Evolutionary conservation across 2,888 invertebrate species (phyloP), one percentile per base, ranked within the genome.

Genomic region (Chalcis sispes): DNA sequence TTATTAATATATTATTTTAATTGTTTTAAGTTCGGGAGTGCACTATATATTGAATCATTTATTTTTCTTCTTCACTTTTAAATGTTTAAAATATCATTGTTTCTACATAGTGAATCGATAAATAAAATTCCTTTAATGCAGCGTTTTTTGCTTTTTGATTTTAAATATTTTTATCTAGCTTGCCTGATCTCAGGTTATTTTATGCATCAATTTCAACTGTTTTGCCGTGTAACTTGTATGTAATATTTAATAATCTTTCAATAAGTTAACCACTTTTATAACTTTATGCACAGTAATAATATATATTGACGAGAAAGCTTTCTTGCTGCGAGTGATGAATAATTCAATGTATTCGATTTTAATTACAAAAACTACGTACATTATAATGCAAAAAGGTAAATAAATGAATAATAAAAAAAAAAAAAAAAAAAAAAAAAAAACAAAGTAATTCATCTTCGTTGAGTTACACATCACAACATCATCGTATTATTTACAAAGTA

Each of bases 121-220:
- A 52, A 52, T 52, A 15, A 42, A 32, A 23, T 65, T n/a, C 52
- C 10, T 52, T 10, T 3, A 10, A 23, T 54, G 23, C 36, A 42
- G 40, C 56, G 50, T 50, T 13, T 50, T 42, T 61, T 62, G 15
- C 18, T 36, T 61, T 67, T 56, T 56, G 56, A 56, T 56, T 46
- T 65, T 18, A 25, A 40, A 27, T 42, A 27, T 3, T 67, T 50
- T 27, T 56, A n/a, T 13, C 8, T 56, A 65, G 5, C 7, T 10
- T 13, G 18, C 48, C 62, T 29, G 46, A 48, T 29, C 27, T 29
- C 27, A 48, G 29, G 48, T n/a, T 46, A 27, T 62, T 46, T 23
- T 61, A 42, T 23, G 18, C 20, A 25, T 40, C 8, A 18, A 18
- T 48, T 25, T 56, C 18, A 29, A 29, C 56, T 10, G 23, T 61